Percentiles rank a stretch among this genome's conserved stretches.
These are phyloP conservation scores for Channallabes apus DNA, from an alignment of 2,797 vertebrate species.

Conservation along the genomic window DNA sequence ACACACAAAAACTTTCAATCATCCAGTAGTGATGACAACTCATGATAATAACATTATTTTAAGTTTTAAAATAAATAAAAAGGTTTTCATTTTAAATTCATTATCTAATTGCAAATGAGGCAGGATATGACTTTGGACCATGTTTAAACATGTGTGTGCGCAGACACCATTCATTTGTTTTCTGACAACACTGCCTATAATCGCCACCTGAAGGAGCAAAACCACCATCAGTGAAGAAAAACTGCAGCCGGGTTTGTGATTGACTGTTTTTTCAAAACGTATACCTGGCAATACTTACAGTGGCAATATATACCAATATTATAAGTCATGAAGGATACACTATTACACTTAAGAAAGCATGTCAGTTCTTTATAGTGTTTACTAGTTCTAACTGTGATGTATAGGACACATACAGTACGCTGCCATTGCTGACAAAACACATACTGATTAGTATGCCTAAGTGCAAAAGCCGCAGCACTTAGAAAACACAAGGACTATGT, in stretches of 20 bases:
- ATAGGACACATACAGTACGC: not conserved
- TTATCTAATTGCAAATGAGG: not conserved
- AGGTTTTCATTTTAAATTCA: not conserved
- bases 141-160: not conserved
- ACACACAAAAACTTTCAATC: too few relatives aligned
- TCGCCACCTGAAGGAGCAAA: not conserved
- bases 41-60: not conserved
- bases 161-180: not conserved
- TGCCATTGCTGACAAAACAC: not conserved
- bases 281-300: not conserved
- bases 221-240: not conserved
- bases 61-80: too few relatives aligned
- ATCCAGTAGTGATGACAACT: not conserved
- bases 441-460: not conserved
- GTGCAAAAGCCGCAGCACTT: not conserved
- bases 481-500: not conserved
- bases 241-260: not conserved
- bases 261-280: not conserved
- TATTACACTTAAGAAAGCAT: not conserved
- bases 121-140: not conserved
- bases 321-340: not conserved
- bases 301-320: constrained; percentile 1
- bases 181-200: not conserved
- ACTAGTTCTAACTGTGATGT: not conserved
- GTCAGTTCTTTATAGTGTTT: not conserved